These are phyloP conservation scores for Rallus crepitans DNA, from an alignment of 2,797 vertebrate species.

Conservation along the genomic window DNA sequence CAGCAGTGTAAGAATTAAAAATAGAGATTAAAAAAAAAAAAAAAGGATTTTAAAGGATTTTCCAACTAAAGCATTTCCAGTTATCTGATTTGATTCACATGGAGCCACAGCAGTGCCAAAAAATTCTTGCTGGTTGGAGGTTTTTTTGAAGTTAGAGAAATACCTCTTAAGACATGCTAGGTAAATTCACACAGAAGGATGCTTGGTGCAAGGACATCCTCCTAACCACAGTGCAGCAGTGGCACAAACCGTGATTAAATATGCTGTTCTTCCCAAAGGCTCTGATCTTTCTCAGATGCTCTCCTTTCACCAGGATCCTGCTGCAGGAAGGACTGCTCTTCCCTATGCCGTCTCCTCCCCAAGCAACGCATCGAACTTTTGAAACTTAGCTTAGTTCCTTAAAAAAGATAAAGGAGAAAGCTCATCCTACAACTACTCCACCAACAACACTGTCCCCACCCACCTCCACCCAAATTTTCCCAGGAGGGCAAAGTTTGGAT, in stretches of 20 bases:
- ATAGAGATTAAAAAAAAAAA: not conserved
- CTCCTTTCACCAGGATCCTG: not conserved
- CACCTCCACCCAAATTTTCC: not conserved
- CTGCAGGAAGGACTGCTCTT: not conserved
- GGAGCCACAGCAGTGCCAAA: conserved; percentile 29
- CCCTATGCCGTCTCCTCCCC: not conserved
- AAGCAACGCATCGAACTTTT: not conserved
- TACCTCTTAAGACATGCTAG: conserved; percentile 33
- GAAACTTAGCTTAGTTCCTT: not conserved
- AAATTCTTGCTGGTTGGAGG: not conserved
- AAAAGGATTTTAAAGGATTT: conserved; percentile 30
- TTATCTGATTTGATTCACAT: conserved; percentile 62
- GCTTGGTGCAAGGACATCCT: not conserved
- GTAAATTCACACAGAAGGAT: conserved; percentile 26
- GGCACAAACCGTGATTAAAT: not conserved
- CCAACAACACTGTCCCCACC: too few species aligned
- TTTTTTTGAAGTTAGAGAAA: not conserved
- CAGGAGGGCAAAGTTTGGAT: not conserved
- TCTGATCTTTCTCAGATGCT: not conserved
- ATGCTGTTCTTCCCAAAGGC: not conserved
- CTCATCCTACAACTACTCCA: not conserved
- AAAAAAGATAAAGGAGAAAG: not conserved
- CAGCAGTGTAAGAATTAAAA: not conserved
- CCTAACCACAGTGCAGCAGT: not conserved
- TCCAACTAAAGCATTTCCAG: conserved; percentile 52